A percentile compares a stretch with the other conserved stretches of the same genome.
Evolutionary conservation across 2,797 vertebrate species (phyloP).

Genomic region (Xiphophorus birchmanni): DNA sequence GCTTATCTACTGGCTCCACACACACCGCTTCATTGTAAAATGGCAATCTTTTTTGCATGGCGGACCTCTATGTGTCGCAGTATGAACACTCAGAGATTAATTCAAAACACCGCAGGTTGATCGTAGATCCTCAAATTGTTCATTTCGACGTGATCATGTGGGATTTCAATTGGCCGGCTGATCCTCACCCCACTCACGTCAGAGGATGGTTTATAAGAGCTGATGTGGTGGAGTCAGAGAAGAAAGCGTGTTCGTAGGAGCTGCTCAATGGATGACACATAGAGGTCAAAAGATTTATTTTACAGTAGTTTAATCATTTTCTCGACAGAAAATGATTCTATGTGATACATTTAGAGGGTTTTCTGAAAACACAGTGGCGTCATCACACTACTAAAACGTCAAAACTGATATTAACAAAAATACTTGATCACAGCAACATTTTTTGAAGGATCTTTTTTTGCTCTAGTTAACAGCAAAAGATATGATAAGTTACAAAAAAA

Average conservation of each 20-base stretch:
- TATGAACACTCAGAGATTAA: conserved; percentile 35
- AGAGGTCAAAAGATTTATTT: not conserved
- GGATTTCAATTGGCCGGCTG: conserved; percentile 37
- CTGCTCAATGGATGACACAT: not conserved
- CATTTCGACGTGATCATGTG: conserved; percentile 33
- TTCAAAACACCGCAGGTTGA: conserved; percentile 32
- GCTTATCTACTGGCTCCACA: conserved; percentile 63
- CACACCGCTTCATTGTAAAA: conserved; percentile 40
- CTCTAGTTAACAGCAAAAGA: not conserved
- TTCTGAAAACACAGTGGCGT: not conserved
- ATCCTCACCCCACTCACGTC: conserved; percentile 29
- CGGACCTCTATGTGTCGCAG: conserved; percentile 57
- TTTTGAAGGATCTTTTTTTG: too few relatives aligned
- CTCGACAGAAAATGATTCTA: not conserved
- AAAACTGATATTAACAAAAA: not conserved
- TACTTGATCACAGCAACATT: not conserved
- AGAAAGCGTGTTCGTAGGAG: conserved; percentile 14
- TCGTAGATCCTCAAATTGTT: conserved; percentile 15
- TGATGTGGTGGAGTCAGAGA: conserved; percentile 17
- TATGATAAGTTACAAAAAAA: not conserved
- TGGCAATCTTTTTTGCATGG: conserved; percentile 45
- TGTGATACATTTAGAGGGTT: not conserved
- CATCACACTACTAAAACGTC: not conserved
- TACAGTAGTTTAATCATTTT: conserved; percentile 1
- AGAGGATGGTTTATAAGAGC: conserved; percentile 15